A percentile compares a stretch with the other conserved stretches of the same genome.
Evolutionary conservation across 2,888 invertebrate genomes (phyloP).

Genomic region (Selenia dentaria): DNA sequence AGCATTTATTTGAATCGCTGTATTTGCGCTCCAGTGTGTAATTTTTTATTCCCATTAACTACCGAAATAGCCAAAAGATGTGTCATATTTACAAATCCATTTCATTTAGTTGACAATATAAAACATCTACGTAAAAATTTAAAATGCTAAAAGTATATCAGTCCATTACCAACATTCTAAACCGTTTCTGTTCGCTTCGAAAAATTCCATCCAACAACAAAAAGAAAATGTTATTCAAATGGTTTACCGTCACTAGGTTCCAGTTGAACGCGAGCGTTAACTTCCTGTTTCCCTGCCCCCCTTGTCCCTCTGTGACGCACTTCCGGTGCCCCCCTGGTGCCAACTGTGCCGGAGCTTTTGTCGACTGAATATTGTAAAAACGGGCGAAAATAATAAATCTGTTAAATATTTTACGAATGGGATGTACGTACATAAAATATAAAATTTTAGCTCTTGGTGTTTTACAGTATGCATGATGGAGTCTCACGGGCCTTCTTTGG

Average conservation of each 20-base stretch:
- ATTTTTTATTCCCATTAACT: too few species aligned
- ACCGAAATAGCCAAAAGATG: too few species aligned
- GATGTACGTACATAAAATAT: neutral
- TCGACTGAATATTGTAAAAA: slow-evolving; percentile 41
- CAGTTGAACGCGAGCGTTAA: slow-evolving; percentile 29
- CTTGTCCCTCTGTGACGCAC: slow-evolving; percentile 13
- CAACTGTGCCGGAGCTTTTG: slow-evolving; percentile 36
- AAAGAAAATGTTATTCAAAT: slow-evolving; percentile 27
- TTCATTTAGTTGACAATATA: too few species aligned
- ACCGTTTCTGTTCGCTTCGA: slow-evolving; percentile 16
- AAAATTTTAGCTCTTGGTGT: too few species aligned
- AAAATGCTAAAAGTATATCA: neutral
- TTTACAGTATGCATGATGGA: too few species aligned
- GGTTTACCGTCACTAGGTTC: slow-evolving; percentile 28
- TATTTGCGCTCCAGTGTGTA: too few species aligned
- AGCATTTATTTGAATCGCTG: too few species aligned
- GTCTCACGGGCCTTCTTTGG: too few species aligned
- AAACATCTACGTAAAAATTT: neutral
- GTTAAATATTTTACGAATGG: slow-evolving; percentile 21
- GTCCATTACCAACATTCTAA: slow-evolving; percentile 9
- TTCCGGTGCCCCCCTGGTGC: slow-evolving; percentile 14
- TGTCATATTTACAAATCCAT: too few species aligned
- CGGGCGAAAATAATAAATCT: slow-evolving; percentile 44
- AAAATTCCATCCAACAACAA: slow-evolving; percentile 15
- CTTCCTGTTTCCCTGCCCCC: slow-evolving; percentile 24